phyloP scores from a whole-genome alignment of 2,113 vertebrate genomes.

The Sylvia atricapilla region DNA sequence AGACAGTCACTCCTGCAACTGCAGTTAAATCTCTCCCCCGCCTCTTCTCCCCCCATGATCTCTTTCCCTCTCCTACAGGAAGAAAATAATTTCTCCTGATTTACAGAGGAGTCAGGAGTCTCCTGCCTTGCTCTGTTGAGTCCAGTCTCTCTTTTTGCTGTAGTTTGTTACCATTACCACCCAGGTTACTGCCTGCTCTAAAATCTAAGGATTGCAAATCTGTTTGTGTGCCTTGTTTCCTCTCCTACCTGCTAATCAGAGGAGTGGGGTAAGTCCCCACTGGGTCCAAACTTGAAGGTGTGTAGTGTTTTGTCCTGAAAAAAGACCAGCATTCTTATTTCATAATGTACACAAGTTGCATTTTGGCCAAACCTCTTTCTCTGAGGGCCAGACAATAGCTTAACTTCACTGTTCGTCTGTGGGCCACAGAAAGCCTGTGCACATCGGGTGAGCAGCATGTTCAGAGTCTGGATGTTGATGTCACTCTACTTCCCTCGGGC shows the following conservation, averaged over 20 bases:
- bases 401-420: neutral
- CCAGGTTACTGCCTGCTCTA: neutral
- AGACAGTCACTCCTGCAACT: neutral
- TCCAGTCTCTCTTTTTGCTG: neutral
- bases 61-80: neutral
- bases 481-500: neutral
- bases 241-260: neutral
- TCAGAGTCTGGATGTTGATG: neutral
- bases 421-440: neutral
- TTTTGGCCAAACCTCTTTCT: neutral
- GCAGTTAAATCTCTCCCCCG: neutral
- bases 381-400: neutral
- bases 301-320: neutral
- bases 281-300: neutral
- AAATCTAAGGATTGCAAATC: neutral
- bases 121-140: neutral
- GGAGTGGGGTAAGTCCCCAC: neutral
- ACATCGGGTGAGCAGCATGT: rapidly evolving
- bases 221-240: neutral
- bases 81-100: neutral
- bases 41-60: rapidly evolving
- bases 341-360: rapidly evolving
- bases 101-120: neutral
- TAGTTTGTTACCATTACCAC: neutral
- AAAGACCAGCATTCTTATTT: neutral